Conservation (phyloP, 2,888 invertebrate genomes). For the Ochropleura plecta region DNA sequence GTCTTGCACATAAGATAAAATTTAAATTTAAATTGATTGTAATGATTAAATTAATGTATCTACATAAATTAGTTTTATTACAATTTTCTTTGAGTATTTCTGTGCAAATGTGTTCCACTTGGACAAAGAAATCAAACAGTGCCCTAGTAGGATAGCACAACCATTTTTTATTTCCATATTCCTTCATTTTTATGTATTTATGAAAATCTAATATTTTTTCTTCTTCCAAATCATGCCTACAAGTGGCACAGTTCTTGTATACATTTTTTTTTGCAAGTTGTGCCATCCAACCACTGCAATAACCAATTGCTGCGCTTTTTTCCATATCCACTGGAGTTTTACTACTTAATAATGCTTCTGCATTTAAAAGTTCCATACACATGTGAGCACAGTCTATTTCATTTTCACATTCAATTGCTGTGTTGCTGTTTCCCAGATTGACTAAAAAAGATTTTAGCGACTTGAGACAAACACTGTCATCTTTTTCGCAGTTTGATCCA, state of each 20-base stretch:
- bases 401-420: too few species aligned
- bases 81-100: slow-evolving; percentile 5
- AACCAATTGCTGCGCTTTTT: too few species aligned
- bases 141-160: slow-evolving; percentile 6
- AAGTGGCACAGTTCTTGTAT: background rate
- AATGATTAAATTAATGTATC: background rate
- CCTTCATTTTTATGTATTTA: background rate
- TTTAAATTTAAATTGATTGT: background rate
- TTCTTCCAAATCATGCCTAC: background rate
- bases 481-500: too few species aligned
- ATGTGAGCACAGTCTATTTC: too few species aligned
- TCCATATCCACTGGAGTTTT: too few species aligned
- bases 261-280: too few species aligned
- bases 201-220: background rate
- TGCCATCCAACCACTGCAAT: too few species aligned
- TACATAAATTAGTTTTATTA: background rate
- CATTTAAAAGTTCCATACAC: too few species aligned
- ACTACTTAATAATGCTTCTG: too few species aligned
- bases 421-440: too few species aligned
- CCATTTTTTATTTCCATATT: slow-evolving; percentile 4
- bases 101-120: slow-evolving; percentile 8
- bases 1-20: background rate
- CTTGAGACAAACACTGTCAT: too few species aligned
- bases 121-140: background rate
- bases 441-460: too few species aligned